phyloP scores from a whole-genome alignment of 2,888 invertebrate species.

The Agrotis clavis region DNA sequence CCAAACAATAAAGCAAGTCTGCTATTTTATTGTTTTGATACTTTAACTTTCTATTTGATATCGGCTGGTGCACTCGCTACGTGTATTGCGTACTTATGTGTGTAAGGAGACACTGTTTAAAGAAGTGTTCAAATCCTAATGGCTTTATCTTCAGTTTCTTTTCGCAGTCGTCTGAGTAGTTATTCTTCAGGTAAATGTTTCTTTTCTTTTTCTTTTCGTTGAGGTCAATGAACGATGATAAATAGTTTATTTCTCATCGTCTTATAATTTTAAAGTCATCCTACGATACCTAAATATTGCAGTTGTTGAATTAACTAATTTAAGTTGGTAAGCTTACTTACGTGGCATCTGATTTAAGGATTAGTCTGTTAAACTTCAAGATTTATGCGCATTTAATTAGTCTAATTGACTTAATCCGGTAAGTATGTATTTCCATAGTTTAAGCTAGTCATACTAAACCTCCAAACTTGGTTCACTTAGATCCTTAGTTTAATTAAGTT shows the following conservation, averaged over 20 bases:
- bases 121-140: constrained; percentile 40
- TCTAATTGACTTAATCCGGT: constrained; percentile 24
- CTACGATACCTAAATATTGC: background rate
- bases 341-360: constrained; percentile 10
- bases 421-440: constrained; percentile 14
- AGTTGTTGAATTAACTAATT: constrained; percentile 11
- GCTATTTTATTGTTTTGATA: constrained; percentile 62
- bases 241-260: no score
- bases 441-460: background rate
- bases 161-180: constrained; percentile 13
- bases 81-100: constrained; percentile 45
- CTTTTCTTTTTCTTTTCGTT: background rate
- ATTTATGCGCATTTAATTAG: constrained; percentile 35
- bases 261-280: background rate
- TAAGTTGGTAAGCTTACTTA: background rate
- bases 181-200: constrained; percentile 7
- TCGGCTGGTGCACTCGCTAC: constrained; percentile 48
- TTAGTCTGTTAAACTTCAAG: constrained; percentile 17
- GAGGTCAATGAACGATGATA: background rate
- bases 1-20: constrained; percentile 58
- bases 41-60: constrained; percentile 63
- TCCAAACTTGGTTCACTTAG: constrained; percentile 1
- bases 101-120: constrained; percentile 31
- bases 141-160: constrained; percentile 24
- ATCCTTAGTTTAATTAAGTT: constrained; percentile 19